phyloP scores from a whole-genome alignment of 2,797 vertebrate genomes.

The Emydoidea blandingii region DNA sequence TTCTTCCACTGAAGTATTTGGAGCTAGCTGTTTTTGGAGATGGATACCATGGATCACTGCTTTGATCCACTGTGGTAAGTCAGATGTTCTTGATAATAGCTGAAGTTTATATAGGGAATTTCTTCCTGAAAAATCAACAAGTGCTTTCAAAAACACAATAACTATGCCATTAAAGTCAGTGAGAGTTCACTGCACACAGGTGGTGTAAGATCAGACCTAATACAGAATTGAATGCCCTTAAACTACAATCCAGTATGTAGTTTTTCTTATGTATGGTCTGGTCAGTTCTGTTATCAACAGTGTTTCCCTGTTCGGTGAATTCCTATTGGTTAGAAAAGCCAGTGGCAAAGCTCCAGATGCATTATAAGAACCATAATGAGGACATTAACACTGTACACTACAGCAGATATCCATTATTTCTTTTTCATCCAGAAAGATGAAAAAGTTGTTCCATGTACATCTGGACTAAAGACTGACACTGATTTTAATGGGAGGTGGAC shows the following conservation, averaged over 20 bases:
- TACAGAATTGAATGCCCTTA: neutral
- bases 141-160: neutral
- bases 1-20: neutral
- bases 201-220: neutral
- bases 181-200: neutral
- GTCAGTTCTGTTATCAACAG: no score
- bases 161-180: neutral
- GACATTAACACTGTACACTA: neutral
- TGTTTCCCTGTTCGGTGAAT: neutral
- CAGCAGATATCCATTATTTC: neutral
- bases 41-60: neutral
- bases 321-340: neutral
- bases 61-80: neutral
- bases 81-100: neutral
- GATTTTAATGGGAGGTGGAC: neutral
- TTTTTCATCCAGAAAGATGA: neutral
- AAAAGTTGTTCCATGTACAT: neutral
- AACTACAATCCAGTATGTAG: neutral
- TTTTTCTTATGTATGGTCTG: neutral
- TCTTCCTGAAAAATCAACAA: neutral
- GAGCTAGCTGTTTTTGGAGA: accelerated
- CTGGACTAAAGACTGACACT: neutral
- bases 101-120: neutral
- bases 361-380: neutral
- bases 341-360: neutral